These are phyloP conservation scores for Gila orcuttii DNA, from an alignment of 2,113 vertebrate genomes.

Conservation along the genomic window DNA sequence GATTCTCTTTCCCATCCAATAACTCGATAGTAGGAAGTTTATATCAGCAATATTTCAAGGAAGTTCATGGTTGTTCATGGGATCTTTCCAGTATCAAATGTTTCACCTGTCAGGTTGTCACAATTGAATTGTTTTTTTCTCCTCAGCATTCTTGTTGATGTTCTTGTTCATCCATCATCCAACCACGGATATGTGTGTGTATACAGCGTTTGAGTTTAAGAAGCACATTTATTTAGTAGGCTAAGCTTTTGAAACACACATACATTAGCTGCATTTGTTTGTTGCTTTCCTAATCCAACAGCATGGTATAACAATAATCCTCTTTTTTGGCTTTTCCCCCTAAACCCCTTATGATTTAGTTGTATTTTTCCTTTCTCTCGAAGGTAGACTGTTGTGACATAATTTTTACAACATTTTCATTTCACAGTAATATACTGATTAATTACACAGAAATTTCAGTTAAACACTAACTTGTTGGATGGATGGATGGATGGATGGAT, in stretches of 20 bases:
- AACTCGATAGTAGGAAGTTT: not conserved
- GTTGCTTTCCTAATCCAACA: constrained; percentile 36
- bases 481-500: too few relatives aligned
- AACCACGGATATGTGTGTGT: not conserved
- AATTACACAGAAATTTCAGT: not conserved
- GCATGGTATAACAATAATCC: constrained; percentile 10
- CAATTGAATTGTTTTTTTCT: not conserved
- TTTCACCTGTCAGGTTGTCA: not conserved
- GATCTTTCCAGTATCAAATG: not conserved
- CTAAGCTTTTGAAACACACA: constrained; percentile 12
- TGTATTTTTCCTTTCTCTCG: not conserved
- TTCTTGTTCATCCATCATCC: not conserved
- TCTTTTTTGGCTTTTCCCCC: not conserved
- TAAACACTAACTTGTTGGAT: not conserved
- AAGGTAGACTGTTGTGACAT: not conserved
- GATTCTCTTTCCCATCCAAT: constrained; percentile 4
- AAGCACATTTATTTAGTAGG: not conserved
- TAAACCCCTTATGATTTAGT: not conserved
- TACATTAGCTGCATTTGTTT: constrained; percentile 4
- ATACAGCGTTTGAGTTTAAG: not conserved
- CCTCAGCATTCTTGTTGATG: not conserved
- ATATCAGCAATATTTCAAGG: not conserved
- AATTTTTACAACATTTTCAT: not conserved
- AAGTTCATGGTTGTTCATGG: not conserved
- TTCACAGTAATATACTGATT: not conserved